Evolutionary conservation across 2,888 invertebrate genomes (phyloP).

Genomic region (Amphimallon solstitiale): DNA sequence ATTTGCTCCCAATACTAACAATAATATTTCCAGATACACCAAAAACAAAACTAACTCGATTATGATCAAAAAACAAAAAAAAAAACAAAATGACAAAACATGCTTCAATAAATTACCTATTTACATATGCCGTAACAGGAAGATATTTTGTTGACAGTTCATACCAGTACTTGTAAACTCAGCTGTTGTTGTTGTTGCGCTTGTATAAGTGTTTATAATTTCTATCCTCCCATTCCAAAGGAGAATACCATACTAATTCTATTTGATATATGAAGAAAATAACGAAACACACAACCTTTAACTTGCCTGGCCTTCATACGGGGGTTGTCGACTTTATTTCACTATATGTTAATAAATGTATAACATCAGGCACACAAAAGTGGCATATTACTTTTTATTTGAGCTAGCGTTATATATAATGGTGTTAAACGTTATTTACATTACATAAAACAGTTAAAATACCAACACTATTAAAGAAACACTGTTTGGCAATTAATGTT

Average conservation of each 20-base stretch:
- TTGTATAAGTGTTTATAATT: not conserved
- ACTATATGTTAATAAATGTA: not conserved
- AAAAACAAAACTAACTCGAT: not conserved
- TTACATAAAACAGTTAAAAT: slow-evolving; percentile 6
- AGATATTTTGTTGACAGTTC: too few relatives aligned
- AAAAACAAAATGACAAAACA: too few relatives aligned
- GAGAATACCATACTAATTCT: too few relatives aligned
- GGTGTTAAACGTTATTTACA: slow-evolving; percentile 27
- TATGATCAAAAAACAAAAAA: slow-evolving; percentile 13
- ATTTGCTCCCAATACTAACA: not conserved
- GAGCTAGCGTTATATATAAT: slow-evolving; percentile 26
- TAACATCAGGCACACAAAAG: slow-evolving; percentile 22
- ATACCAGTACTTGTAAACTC: too few relatives aligned
- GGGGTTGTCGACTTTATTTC: not conserved
- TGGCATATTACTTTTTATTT: slow-evolving; percentile 2
- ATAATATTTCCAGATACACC: not conserved
- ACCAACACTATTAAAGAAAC: not conserved
- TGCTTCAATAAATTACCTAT: too few relatives aligned
- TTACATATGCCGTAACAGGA: too few relatives aligned
- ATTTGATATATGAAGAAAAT: too few relatives aligned
- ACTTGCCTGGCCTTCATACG: too few relatives aligned
- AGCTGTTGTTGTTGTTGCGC: not conserved
- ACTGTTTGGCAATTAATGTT: not conserved
- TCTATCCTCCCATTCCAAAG: too few relatives aligned
- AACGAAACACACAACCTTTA: too few relatives aligned